Percentiles rank a stretch among this genome's conserved stretches.
Conservation (phyloP, 2,888 invertebrate genomes). For the Biston stratarius region DNA sequence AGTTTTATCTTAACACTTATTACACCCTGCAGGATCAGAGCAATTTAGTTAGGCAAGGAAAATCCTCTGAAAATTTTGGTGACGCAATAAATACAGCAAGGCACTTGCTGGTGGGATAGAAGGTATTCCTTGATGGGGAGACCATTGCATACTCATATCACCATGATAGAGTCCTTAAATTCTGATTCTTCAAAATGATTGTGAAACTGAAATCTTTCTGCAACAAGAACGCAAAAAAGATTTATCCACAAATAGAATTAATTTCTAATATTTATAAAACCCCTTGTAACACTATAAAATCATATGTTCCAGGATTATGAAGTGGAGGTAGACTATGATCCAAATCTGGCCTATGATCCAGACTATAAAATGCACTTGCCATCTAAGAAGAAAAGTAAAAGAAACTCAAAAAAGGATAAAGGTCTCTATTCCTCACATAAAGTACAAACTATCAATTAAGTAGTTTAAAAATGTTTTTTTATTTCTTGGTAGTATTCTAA, state of each 20-base stretch:
- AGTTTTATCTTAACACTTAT: too few relatives aligned
- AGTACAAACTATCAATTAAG: neutral
- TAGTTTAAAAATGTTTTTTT: neutral
- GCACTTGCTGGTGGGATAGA: too few relatives aligned
- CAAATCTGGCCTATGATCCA: conserved; percentile 38
- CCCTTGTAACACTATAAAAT: neutral
- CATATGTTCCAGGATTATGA: conserved; percentile 17
- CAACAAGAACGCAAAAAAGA: neutral
- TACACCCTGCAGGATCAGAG: too few relatives aligned
- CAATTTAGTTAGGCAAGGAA: too few relatives aligned
- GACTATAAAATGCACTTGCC: conserved; percentile 11
- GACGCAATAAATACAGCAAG: too few relatives aligned
- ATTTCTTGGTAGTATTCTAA: neutral
- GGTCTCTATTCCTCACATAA: neutral
- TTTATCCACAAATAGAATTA: too few relatives aligned
- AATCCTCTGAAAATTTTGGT: too few relatives aligned
- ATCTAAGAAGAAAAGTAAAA: conserved; percentile 24
- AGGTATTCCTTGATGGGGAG: too few relatives aligned
- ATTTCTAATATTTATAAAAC: neutral
- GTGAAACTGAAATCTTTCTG: too few relatives aligned
- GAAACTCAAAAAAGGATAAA: conserved; percentile 19
- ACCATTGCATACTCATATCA: too few relatives aligned
- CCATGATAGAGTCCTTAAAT: too few relatives aligned
- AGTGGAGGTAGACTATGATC: conserved; percentile 47
- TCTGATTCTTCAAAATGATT: too few relatives aligned